Conservation (phyloP, 2,888 invertebrate genomes). For the Drosophila vallismaia region DNA sequence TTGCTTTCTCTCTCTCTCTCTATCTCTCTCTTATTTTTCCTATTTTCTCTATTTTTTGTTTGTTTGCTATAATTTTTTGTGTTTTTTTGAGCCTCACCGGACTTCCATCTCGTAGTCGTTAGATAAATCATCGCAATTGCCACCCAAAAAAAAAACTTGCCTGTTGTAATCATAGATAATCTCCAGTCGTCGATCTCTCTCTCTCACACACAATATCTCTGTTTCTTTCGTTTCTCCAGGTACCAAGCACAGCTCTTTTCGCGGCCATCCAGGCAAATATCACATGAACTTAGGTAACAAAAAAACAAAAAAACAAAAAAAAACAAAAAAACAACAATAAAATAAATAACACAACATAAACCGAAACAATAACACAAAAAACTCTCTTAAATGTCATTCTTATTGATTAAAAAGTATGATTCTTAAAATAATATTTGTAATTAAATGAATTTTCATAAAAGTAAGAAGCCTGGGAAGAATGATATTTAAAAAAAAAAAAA, state of each 20-base stretch:
- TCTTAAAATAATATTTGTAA: not conserved
- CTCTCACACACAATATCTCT: slow-evolving; percentile 45
- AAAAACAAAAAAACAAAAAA: slow-evolving; percentile 16
- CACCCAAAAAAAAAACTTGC: slow-evolving; percentile 19
- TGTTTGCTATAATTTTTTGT: slow-evolving; percentile 5
- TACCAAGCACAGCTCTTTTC: slow-evolving; percentile 83
- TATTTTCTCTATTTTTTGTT: not conserved
- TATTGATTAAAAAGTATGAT: slow-evolving; percentile 52
- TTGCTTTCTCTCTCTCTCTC: slow-evolving; percentile 11
- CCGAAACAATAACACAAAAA: too few species aligned
- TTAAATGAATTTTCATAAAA: too few species aligned
- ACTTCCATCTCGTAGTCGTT: slow-evolving; percentile 11
- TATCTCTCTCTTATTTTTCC: slow-evolving; percentile 5
- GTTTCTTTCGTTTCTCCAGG: slow-evolving; percentile 65
- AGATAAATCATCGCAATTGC: slow-evolving; percentile 17
- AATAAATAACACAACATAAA: slow-evolving; percentile 35
- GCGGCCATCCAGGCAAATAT: slow-evolving; percentile 83
- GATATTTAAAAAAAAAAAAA: too few species aligned
- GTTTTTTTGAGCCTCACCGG: slow-evolving; percentile 8
- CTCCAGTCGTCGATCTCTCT: not conserved
- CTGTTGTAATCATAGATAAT: slow-evolving; percentile 35
- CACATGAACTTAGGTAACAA: slow-evolving; percentile 83
- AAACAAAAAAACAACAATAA: not conserved
- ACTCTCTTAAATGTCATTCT: slow-evolving; percentile 54
- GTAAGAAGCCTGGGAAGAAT: too few species aligned